These are phyloP conservation scores for Pheosia tremula DNA, from an alignment of 2,888 invertebrate genomes.

Conservation along the genomic window DNA sequence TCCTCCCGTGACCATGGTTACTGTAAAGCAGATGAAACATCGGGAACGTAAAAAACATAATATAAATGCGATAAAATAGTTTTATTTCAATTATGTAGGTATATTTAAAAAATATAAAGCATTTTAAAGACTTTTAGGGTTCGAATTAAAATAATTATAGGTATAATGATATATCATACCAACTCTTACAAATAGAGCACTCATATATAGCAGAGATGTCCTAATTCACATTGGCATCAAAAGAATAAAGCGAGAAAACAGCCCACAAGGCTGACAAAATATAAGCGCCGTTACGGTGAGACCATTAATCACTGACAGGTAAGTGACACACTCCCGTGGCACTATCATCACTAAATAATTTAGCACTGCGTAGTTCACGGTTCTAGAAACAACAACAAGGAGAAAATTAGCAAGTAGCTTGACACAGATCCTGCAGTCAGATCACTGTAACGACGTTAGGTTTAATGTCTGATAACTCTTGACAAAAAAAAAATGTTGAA, in stretches of 20 bases:
- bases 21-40: too few species aligned
- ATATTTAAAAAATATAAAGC: too few species aligned
- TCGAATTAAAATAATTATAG: too few species aligned
- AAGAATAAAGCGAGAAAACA: slow-evolving; percentile 13
- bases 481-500: too few species aligned
- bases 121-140: too few species aligned
- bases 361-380: slow-evolving; percentile 20
- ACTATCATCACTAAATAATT: slow-evolving; percentile 41
- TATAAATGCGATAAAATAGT: too few species aligned
- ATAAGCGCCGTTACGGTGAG: slow-evolving; percentile 30
- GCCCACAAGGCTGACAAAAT: slow-evolving; percentile 22
- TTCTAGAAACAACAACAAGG: slow-evolving; percentile 9
- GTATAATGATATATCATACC: too few species aligned
- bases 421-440: slow-evolving; percentile 5
- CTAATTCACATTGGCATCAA: neutral
- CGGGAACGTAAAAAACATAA: too few species aligned
- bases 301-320: slow-evolving; percentile 41
- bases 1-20: too few species aligned
- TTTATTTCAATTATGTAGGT: too few species aligned
- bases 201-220: neutral
- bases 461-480: too few species aligned
- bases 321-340: slow-evolving; percentile 39
- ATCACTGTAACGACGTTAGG: neutral
- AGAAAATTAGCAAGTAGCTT: slow-evolving; percentile 17
- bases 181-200: too few species aligned